Base-by-base conservation (phyloP, 2,797 vertebrate genomes). In the Apodemus agrarius region DNA sequence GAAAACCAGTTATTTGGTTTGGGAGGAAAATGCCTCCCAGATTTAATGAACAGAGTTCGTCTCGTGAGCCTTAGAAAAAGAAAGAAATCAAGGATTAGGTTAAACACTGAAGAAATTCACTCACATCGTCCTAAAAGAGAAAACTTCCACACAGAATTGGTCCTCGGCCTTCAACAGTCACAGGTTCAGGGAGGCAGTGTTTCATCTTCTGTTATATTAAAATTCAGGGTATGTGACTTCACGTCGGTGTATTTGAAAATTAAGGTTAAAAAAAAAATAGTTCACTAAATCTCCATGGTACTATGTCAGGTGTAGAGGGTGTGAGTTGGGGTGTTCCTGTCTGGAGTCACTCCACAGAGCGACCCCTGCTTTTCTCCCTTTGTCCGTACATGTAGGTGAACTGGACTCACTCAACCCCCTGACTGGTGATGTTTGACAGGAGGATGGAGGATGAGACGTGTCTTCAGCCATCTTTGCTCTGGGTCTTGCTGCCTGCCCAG, bases 1-100 rank as follows among this genome's bases (percentile, higher is more conserved):
- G 22, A 63, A 86, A 93, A 80, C 34, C 31, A 94, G 17, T 54
- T 67, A 24, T 65, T 95, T 80, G 59, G 63, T 13, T 29, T 89
- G 94, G 85, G 8, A 61, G 8, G 22, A n/a, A 59, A 59, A 79
- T 12, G 8, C 0, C 26, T 34, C n/a, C 7, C 37, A 29, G 54
- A 69, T 83, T 40, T n/a, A 69, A 84, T 63, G 63, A 75, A 84
- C 16, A 72, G 57, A 10, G 37, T 69, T 89, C 24, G 69, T 63
- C 40, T 74, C 24, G n/a, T 29, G 24, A 12, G 2, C 26, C 16
- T 90, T 24, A 49, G n/a, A 21, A 46, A 85, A 76, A 12, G 31
- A 65, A 89, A 83, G 54, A 94, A 76, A 69, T 14, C 6, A 79
- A 81, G 34, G 78, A 65, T 43, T 24, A 54, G n/a, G 46, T 34